phyloP scores from a whole-genome alignment of 1,140 invertebrate species.

The Trissolcus basalis region DNA sequence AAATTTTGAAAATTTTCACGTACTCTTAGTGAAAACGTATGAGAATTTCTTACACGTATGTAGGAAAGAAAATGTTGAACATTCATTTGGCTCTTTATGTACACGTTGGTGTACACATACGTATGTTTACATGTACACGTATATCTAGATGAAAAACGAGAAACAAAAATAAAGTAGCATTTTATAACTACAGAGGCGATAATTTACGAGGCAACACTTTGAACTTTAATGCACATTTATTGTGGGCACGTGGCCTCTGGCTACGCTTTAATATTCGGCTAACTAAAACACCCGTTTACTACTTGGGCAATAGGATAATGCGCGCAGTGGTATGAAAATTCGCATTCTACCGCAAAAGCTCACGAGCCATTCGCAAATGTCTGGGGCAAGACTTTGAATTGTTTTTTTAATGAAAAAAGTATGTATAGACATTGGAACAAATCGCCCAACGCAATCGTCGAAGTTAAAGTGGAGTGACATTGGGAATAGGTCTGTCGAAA shows the following conservation, averaged over 20 bases:
- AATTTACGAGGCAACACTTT: slow-evolving; percentile 42
- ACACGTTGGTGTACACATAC: too few relatives aligned
- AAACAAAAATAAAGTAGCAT: slow-evolving; percentile 11
- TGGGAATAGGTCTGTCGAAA: slow-evolving; percentile 29
- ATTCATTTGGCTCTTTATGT: too few relatives aligned
- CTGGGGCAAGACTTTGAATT: too few relatives aligned
- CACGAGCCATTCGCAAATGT: slow-evolving; percentile 31
- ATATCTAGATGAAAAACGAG: neutral
- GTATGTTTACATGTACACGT: too few relatives aligned
- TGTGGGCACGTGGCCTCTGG: slow-evolving; percentile 26
- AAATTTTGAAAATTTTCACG: too few relatives aligned
- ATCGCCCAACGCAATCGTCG: slow-evolving; percentile 1
- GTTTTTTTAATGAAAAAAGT: too few relatives aligned
- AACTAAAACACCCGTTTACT: slow-evolving; percentile 32
- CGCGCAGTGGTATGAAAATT: slow-evolving; percentile 34
- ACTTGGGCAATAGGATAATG: slow-evolving; percentile 38
- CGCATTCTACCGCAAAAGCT: slow-evolving; percentile 44
- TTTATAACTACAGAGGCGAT: slow-evolving; percentile 11
- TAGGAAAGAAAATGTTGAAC: too few relatives aligned
- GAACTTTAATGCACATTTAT: slow-evolving; percentile 53
- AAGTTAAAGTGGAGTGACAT: slow-evolving; percentile 39
- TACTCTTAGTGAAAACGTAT: too few relatives aligned
- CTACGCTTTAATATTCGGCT: slow-evolving; percentile 43
- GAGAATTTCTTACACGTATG: too few relatives aligned
- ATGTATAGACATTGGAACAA: too few relatives aligned